Base-by-base conservation (phyloP, 2,888 invertebrate species). In the Glyphotaelius pellucidus region DNA sequence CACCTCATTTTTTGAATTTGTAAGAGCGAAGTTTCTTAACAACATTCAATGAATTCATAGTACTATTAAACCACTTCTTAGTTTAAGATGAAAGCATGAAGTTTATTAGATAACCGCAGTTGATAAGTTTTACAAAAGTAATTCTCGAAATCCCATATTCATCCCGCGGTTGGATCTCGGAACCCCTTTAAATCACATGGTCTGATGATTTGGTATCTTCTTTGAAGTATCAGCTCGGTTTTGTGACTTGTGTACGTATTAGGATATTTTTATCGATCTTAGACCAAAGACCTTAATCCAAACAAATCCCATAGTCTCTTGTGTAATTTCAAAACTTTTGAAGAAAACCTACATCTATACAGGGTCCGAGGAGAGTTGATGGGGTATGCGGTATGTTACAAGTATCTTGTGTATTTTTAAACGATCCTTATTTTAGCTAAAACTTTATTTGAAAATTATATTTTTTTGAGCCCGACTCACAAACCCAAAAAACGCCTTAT, bases 151-250 rank as follows among this genome's bases (percentile, higher is more conserved):
- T 67, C 67, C 67, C 67, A 67, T 67, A 67, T 67, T 67, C 67
- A 67, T 67, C 25, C 25, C 25, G 67, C 67, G 67, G n/a, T n/a
- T 67, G 67, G 67, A 67, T 67, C 67, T 67, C n/a, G 67, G 67
- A 81, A 81, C 81, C 81, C 32, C 81, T 81, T 81, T 32, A 31
- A 81, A 81, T 81, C 81, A 81, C 15, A 81, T 32, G 81, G 81
- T 31, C 81, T 32, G 7, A 32, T 81, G 81, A 81, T 81, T 81
- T 32, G 81, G 32, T 81, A 81, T 81, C 81, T 81, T 32, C 32
- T 81, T 81, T 81, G 81, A 81, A 81, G 81, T 31, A 81, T 81
- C 81, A 81, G 81, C 32, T 31, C 31, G 81, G 32, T 81, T 81
- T 81, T 31, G 81, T 81, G 15, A 81, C 32, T 32, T 81, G 15